phyloP scores from a whole-genome alignment of 2,113 vertebrate genomes.

The Seriola dumerili region DNA sequence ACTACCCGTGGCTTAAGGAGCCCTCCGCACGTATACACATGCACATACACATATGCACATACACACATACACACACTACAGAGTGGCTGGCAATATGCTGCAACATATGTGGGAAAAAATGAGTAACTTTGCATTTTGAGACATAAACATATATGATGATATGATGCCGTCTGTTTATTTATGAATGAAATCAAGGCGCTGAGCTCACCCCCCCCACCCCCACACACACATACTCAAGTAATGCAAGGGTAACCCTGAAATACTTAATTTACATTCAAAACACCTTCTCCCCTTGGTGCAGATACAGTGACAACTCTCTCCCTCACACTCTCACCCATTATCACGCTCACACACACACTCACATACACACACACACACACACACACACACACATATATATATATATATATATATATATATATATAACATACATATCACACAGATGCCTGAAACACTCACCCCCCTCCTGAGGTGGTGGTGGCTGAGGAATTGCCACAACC shows the following conservation, averaged over 20 bases:
- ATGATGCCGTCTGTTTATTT: background rate
- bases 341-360: background rate
- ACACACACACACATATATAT: background rate
- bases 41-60: conserved; percentile 11
- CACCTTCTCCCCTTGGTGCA: conserved; percentile 48
- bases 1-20: conserved; percentile 3
- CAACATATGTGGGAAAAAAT: background rate
- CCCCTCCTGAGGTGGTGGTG: conserved; percentile 83
- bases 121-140: background rate
- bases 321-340: background rate
- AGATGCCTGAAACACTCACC: conserved; percentile 82
- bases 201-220: background rate
- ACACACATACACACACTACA: background rate
- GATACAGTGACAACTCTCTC: conserved; percentile 50
- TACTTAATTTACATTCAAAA: conserved; percentile 68
- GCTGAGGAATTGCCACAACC: conserved; percentile 96
- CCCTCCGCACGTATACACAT: background rate
- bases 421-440: too few species aligned
- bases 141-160: background rate
- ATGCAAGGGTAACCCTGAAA: conserved; percentile 46
- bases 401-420: too few species aligned
- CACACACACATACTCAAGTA: background rate
- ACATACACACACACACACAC: conserved; percentile 16
- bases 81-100: background rate
- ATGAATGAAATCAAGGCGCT: conserved; percentile 45